Percentiles rank a stretch among this genome's conserved stretches.
These are phyloP conservation scores for Pterostichus niger DNA, from an alignment of 2,888 invertebrate genomes.

Conservation along the genomic window DNA sequence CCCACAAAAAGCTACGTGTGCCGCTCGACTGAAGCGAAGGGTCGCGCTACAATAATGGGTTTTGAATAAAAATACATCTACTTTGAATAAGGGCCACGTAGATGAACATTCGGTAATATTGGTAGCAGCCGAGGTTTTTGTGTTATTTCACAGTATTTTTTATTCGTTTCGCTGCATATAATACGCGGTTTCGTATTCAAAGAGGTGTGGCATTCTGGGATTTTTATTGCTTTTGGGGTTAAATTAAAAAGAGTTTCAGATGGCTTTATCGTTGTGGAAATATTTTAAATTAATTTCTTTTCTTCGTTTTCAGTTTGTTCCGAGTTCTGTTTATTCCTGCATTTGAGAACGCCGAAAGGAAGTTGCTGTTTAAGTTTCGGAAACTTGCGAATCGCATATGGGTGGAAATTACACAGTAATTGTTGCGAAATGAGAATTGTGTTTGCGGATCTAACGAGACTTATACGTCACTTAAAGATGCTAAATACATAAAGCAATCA, in stretches of 20 bases:
- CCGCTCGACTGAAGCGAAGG: conserved; percentile 10
- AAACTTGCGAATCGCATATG: conserved; percentile 39
- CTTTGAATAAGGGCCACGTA: conserved; percentile 58
- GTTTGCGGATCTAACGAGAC: conserved; percentile 19
- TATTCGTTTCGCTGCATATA: conserved; percentile 28
- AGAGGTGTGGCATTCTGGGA: conserved; percentile 36
- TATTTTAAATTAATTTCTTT: conserved; percentile 36
- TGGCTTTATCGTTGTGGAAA: background rate
- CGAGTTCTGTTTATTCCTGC: conserved; percentile 1
- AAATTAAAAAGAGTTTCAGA: conserved; percentile 31
- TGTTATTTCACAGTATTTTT: conserved; percentile 43
- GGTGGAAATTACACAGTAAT: conserved; percentile 46
- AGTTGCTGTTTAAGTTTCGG: conserved; percentile 25
- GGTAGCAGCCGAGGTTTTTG: conserved; percentile 16
- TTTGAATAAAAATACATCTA: conserved; percentile 65
- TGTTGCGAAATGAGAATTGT: conserved; percentile 19
- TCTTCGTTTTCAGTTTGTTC: conserved; percentile 1
- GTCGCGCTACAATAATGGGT: conserved; percentile 59
- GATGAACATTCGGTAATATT: conserved; percentile 52
- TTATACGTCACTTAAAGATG: background rate
- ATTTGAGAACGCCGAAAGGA: background rate
- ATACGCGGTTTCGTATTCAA: conserved; percentile 45
- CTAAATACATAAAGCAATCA: too few species aligned
- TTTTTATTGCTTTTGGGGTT: conserved; percentile 39
- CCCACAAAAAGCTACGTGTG: conserved; percentile 24